Evolutionary conservation across 2,113 vertebrate species (phyloP).

Genomic region (Tragelaphus strepsiceros): DNA sequence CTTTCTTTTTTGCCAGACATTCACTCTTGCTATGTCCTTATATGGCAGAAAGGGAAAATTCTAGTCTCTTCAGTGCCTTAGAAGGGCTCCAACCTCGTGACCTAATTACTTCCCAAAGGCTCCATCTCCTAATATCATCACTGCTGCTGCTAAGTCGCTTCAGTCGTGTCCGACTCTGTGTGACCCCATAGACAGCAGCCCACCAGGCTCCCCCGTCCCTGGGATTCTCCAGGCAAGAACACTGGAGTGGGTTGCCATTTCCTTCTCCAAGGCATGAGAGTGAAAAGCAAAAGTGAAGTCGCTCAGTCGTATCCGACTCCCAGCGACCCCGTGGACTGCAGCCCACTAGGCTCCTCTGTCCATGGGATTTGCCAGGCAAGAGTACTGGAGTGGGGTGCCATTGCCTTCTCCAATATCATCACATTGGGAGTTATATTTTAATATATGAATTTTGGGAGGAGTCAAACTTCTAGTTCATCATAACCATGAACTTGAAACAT

Average conservation of each 20-base stretch:
- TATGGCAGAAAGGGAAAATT: background rate
- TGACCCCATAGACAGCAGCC: too few species aligned
- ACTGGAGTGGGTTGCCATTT: too few species aligned
- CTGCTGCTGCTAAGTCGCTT: background rate
- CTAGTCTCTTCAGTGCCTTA: background rate
- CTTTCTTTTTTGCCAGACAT: background rate
- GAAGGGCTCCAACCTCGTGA: background rate
- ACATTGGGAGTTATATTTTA: background rate
- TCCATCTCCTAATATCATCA: background rate
- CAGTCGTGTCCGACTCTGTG: too few species aligned
- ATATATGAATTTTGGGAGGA: background rate
- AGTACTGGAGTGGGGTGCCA: too few species aligned
- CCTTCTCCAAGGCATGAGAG: too few species aligned
- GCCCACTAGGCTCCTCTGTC: too few species aligned
- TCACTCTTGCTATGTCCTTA: background rate
- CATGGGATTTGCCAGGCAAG: too few species aligned
- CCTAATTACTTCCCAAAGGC: background rate
- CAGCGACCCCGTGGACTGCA: too few species aligned
- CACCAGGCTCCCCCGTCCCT: too few species aligned
- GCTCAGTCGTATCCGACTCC: too few species aligned
- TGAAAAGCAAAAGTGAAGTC: too few species aligned
- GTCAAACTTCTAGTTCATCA: background rate
- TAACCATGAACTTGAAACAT: background rate
- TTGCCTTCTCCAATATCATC: background rate
- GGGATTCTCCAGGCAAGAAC: too few species aligned